Conservation (phyloP, 2,888 invertebrate species). For the Augiades crinisus region DNA sequence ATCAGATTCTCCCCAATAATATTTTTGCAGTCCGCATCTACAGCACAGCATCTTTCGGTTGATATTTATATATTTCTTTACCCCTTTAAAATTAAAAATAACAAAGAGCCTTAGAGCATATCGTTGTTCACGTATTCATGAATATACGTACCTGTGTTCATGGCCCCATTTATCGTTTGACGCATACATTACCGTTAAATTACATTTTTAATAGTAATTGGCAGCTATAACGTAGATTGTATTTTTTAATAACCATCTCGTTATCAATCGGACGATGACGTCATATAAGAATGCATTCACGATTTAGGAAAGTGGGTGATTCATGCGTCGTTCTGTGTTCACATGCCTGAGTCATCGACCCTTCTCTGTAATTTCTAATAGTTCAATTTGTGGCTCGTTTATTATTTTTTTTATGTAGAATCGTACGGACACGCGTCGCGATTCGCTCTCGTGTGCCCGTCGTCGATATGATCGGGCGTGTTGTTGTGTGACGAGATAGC, state of each 20-base stretch:
- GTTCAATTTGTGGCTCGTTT: slow-evolving; percentile 24
- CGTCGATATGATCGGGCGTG: slow-evolving; percentile 25
- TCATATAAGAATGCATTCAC: slow-evolving; percentile 29
- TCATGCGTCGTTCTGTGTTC: slow-evolving; percentile 32
- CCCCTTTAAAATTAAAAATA: too few relatives aligned
- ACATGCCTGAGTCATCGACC: slow-evolving; percentile 36
- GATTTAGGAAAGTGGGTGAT: slow-evolving; percentile 39
- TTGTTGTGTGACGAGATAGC: slow-evolving; percentile 31
- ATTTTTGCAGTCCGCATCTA: too few relatives aligned
- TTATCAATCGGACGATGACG: slow-evolving; percentile 16
- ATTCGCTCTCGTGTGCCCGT: slow-evolving; percentile 18
- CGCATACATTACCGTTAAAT: background rate
- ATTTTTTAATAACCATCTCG: background rate
- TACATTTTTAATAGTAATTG: background rate
- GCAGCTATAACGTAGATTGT: background rate
- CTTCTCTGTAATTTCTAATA: slow-evolving; percentile 35
- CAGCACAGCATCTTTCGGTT: too few relatives aligned
- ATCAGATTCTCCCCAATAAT: too few relatives aligned
- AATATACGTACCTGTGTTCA: background rate
- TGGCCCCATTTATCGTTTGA: background rate
- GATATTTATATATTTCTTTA: too few relatives aligned
- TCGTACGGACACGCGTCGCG: slow-evolving; percentile 5
- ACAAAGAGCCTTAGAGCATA: too few relatives aligned
- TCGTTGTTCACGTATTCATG: too few relatives aligned
- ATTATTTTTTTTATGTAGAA: slow-evolving; percentile 18